Percentiles rank a stretch among this genome's conserved stretches.
Evolutionary conservation across 1,140 invertebrate genomes (phyloP).

Genomic region (Drosophila busckii): DNA sequence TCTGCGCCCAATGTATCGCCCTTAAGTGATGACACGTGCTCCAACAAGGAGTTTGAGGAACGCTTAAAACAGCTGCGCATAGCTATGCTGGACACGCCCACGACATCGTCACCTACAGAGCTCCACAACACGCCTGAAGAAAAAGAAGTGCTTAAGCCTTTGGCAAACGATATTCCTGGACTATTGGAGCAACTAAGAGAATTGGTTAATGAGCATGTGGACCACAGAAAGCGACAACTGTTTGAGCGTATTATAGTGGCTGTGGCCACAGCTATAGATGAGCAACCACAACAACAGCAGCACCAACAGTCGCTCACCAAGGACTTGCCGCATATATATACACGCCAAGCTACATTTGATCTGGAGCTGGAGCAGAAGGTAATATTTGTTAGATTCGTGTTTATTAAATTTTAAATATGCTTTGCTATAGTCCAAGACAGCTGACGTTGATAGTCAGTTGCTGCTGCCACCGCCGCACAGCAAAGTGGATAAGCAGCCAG

Average conservation of each 20-base stretch:
- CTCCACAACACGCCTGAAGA: no score
- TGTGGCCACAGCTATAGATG: background rate
- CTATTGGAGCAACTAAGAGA: slow-evolving; percentile 23
- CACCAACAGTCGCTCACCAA: background rate
- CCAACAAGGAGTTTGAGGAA: slow-evolving; percentile 39
- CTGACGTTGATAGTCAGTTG: no score
- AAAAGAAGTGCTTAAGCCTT: no score
- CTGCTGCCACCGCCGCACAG: background rate
- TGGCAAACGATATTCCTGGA: background rate
- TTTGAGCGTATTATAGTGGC: slow-evolving; percentile 33
- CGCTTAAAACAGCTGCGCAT: slow-evolving; percentile 50
- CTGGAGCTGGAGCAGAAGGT: slow-evolving; percentile 43
- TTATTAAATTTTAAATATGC: no score
- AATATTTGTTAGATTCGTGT: background rate
- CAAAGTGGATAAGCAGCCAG: slow-evolving; percentile 43
- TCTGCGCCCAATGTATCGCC: background rate
- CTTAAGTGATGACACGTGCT: slow-evolving; percentile 14
- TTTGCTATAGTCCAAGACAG: no score
- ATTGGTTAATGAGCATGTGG: slow-evolving; percentile 22
- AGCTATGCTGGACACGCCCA: slow-evolving; percentile 15
- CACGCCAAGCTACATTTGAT: slow-evolving; percentile 53
- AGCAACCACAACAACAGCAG: background rate
- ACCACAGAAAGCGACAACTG: slow-evolving; percentile 16
- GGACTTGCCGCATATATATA: slow-evolving; percentile 22
- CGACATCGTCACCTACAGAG: background rate